Evolutionary conservation across 2,113 vertebrate species (phyloP), one percentile per base, ranked within the genome.

Genomic region (Donacobius atricapilla): DNA sequence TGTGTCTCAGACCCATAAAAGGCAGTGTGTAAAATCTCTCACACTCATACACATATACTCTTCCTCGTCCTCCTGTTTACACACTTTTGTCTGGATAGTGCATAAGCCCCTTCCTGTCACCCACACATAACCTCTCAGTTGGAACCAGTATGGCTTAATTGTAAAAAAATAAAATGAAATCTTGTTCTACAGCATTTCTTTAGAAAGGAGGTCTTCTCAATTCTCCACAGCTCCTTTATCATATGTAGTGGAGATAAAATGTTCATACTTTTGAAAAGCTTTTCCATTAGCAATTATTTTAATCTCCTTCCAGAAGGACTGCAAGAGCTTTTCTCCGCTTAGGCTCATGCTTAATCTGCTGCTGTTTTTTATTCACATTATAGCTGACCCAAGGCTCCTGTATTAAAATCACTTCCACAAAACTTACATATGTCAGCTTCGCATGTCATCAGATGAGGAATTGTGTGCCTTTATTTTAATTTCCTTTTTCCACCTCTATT

Each of bases 251-350:
- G 48, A 83, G 15, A 54, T 87, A 92, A 96, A 95, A 83, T 48
- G 30, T 63, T 81, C 44, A 65, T 61, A 65, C 3, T 31, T 90
- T 51, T 64, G 30, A 68, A 95, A 95, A 92, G 44, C 37, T 85
- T 93, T 85, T 47, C 56, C 19, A 60, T 50, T 79, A 77, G 22
- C 78, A 89, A 77, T 95, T 93, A 78, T 92, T 95, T 78, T 63
- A 92, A 40, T 77, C 20, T 82, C 23, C 51, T 85, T 40, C 21
- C 53, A 84, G 61, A 69, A 58, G 24, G 40, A 66, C 50, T 73
- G 66, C 20, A 80, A 83, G 88, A 77, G 44, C 10, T 28, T 77
- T 83, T 71, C 22, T 72, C 9, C 1, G 20, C 45, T 87, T 57
- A 47, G 39, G 8, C 13, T 91, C 3, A 1, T 37, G 35, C 17